Evolutionary conservation across 2,888 invertebrate species (phyloP), one percentile per base, ranked within the genome.

Genomic region (Eupeodes luniger): DNA sequence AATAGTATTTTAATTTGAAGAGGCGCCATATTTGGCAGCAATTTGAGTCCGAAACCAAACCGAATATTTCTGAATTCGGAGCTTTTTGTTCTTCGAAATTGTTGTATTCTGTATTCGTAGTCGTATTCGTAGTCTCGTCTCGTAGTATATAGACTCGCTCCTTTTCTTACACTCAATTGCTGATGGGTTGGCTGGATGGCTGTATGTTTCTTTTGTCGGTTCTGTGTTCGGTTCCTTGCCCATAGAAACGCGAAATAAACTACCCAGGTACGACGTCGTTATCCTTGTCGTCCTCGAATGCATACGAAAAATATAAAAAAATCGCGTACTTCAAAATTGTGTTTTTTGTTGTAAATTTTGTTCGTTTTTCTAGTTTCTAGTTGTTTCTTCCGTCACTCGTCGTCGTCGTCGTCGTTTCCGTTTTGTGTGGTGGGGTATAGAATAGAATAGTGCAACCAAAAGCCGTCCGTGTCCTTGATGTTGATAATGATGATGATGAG

Each of bases 1-100:
- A 81, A 88, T 85, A 78, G 85, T 81, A 81, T 88, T 88, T 70
- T 75, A 88, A 85, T 85, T 88, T 81, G 85, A 85, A 85, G 81
- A 88, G 85, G 78, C 81, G 85, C 85, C 85, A 85, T 84, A 78
- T 85, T 88, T 85, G 81, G 81, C 81, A 88, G 85, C 59, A 81
- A 67, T 88, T 78, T 51, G 78, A 78, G 70, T 55, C 55, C 55
- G 44, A 64, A 64, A 44, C 44, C 11, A 12, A 59, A 36, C 40
- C 40, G 40, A 40, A 9, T 40, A 40, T 9, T 36, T 19, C 53
- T 16, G 53, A 69, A 40, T 55, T 70, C 55, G 70, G 40, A 88
- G 88, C 88, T 88, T 88, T 88, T 85, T 78, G 12, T 64, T 57
- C 12, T 57, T 47, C 47, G 27, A 27, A 27, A 27, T 27, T 27